Evolutionary conservation across 1,140 invertebrate genomes (phyloP).

Genomic region (Papilio polyxenes): DNA sequence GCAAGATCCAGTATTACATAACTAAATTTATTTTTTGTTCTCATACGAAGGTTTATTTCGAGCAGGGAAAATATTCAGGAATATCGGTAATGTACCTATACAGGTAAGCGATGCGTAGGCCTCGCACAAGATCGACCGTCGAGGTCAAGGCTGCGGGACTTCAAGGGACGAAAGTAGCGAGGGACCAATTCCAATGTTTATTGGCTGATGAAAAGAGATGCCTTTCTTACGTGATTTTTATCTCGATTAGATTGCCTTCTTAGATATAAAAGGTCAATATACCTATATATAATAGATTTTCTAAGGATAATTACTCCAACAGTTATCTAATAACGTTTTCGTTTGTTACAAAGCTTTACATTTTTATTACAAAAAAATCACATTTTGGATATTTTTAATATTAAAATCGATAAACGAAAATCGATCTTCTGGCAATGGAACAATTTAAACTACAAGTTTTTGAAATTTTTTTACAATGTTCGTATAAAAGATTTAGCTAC

Average conservation of each 20-base stretch:
- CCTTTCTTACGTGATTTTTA: too few species aligned
- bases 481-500: neutral
- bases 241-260: too few species aligned
- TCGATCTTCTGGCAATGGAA: too few species aligned
- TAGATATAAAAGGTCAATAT: too few species aligned
- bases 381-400: too few species aligned
- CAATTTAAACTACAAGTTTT: neutral
- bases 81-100: neutral
- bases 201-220: neutral
- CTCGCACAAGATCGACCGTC: neutral
- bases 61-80: neutral
- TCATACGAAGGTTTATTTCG: neutral
- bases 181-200: neutral
- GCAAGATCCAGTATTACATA: too few species aligned
- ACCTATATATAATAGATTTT: too few species aligned
- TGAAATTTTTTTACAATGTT: neutral
- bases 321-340: neutral
- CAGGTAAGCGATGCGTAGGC: neutral
- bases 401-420: too few species aligned
- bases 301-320: neutral
- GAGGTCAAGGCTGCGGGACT: constrained; percentile 13
- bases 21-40: neutral
- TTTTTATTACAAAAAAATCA: too few species aligned
- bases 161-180: neutral
- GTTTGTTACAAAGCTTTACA: neutral